Evolutionary conservation across 2,888 invertebrate species (phyloP).

Genomic region (Mantis religiosa): DNA sequence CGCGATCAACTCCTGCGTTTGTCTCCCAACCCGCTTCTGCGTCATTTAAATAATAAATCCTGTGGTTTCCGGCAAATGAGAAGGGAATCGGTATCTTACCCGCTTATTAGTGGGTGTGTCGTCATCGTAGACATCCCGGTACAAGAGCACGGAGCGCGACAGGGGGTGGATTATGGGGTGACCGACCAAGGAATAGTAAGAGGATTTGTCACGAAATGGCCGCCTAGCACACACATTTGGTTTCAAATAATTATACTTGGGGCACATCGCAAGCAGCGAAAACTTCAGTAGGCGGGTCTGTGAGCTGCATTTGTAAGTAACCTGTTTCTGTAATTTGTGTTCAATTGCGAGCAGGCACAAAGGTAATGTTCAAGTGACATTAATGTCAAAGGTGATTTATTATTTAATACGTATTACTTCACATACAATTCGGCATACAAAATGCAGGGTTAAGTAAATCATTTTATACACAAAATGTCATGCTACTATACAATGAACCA

Average conservation of each 20-base stretch:
- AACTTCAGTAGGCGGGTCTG: not conserved
- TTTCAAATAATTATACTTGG: not conserved
- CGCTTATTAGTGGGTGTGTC: slow-evolving; percentile 12
- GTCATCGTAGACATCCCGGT: not conserved
- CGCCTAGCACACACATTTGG: not conserved
- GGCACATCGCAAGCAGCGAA: not conserved
- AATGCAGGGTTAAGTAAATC: too few species aligned
- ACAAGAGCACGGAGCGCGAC: not conserved
- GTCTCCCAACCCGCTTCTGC: not conserved
- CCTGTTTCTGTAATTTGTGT: not conserved
- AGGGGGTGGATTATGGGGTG: not conserved
- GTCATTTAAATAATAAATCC: not conserved
- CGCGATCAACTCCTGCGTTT: not conserved
- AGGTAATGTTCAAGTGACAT: not conserved
- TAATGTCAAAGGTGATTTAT: not conserved
- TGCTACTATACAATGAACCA: too few species aligned
- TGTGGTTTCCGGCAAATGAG: not conserved
- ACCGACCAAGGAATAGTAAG: not conserved
- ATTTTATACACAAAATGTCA: too few species aligned
- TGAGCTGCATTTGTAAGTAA: not conserved
- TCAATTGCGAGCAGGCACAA: not conserved
- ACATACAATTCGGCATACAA: too few species aligned
- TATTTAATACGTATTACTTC: not conserved
- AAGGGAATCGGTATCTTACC: slow-evolving; percentile 3
- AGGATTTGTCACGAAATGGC: not conserved